Base-by-base conservation (phyloP, 1,140 invertebrate species). In the Carcinoscorpius rotundicauda region DNA sequence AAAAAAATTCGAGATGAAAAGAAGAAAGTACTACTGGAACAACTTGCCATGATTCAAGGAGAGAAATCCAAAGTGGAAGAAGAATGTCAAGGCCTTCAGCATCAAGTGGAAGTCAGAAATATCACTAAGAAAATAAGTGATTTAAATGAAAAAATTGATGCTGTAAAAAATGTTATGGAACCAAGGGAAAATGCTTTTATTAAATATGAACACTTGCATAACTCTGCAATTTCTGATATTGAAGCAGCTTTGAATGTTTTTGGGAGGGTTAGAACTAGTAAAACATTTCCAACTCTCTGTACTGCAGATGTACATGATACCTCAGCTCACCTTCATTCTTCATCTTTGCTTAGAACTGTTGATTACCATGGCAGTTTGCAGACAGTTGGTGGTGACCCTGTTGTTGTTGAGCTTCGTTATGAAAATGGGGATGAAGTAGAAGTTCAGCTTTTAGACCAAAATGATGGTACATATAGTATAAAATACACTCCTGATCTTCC, bases 151-250 rank as follows among this genome's bases (percentile, higher is more conserved):
- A 87, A 93, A 72, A 77, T 95, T 3, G 90, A 94, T 65, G 84
- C 88, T 11, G 87, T 91, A 4, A 83, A 84, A 8, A 84, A 84
- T 5, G 76, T 97, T 29, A 84, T 86, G 4, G 92, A 95, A 77
- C 92, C 92, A 0, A 77, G 91, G 56, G 92, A 95, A 78, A 95
- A 95, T 77, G 86, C 89, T 9, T 94, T 93, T 78, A 78, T 95
- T 49, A 84, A 85, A 4, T 90, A 88, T 68, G 89, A 93, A 76
- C 88, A 88, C 72, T 82, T 82, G 63, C 74, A 78, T 68, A 81
- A 80, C 64, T 74, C 71, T 29, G 76, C 79, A 4, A 70, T 79
- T 4, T 73, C 75, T 49, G 76, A 79, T 50, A 74, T 82, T 29
- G 71, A 75, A 58, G 73, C 75, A 63, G 73, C 75, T 5, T 60